Evolutionary conservation across 1,140 invertebrate species (phyloP).

Genomic region (Drosophila bifasciata): DNA sequence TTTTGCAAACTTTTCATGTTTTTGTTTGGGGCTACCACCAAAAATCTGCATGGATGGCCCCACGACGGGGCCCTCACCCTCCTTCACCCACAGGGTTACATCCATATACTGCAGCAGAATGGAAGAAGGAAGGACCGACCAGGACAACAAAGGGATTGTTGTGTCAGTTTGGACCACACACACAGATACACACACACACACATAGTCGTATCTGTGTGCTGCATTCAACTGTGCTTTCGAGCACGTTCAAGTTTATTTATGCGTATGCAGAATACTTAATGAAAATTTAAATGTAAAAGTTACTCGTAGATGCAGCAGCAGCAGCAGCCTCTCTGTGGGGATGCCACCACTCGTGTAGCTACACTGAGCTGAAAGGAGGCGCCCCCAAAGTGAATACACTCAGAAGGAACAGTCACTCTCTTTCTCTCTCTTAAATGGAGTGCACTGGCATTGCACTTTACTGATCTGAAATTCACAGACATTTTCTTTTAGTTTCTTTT

Average conservation of each 20-base stretch:
- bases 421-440: no score
- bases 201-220: slow-evolving; percentile 26
- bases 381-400: no score
- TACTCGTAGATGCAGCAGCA: slow-evolving; percentile 64
- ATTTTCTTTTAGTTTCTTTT: not conserved
- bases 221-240: slow-evolving; percentile 70
- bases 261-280: slow-evolving; percentile 83
- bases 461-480: slow-evolving; percentile 41
- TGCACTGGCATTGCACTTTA: slow-evolving; percentile 12
- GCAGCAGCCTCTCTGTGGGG: slow-evolving; percentile 17
- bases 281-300: slow-evolving; percentile 83
- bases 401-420: no score
- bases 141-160: slow-evolving; percentile 77
- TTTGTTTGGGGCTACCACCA: slow-evolving; percentile 67
- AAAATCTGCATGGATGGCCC: slow-evolving; percentile 69
- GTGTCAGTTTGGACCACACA: slow-evolving; percentile 58
- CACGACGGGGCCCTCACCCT: not conserved
- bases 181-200: slow-evolving; percentile 4
- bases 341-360: not conserved
- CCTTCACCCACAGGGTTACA: slow-evolving; percentile 1
- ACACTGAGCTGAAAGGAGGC: no score
- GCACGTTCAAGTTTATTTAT: slow-evolving; percentile 83
- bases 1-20: slow-evolving; percentile 82
- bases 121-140: slow-evolving; percentile 3
- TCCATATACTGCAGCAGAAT: slow-evolving; percentile 1